Base-by-base conservation (phyloP, 2,797 vertebrate species). In the Pseudocheirus occidentalis region DNA sequence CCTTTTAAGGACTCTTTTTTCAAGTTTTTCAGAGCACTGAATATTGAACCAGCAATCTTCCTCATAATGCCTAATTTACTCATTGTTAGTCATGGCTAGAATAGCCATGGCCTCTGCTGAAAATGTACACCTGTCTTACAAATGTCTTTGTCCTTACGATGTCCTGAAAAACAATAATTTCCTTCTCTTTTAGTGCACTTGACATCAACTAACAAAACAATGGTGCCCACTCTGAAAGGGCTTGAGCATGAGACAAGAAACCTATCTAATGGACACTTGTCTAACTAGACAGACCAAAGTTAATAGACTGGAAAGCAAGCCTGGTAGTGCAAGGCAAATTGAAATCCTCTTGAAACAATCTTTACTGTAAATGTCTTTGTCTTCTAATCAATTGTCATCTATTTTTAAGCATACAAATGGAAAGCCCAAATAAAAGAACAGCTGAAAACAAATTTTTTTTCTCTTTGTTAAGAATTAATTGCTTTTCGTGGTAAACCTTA, bases 301-400 rank as follows among this genome's bases (percentile, higher is more conserved):
- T 95, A n/a, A 92, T 90, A 95, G 95, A 94, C 81, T 3, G 95
- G 94, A 95, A 81, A 96, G 50, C 29, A 95, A 97, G 91, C 55
- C 50, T 92, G 62, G 89, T 52, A 54, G 34, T 96, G 94, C 59
- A 56, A 93, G 73, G 66, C 90, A 95, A 95, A 94, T 53, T 95
- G 91, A 96, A 97, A 95, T 95, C 94, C 92, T 95, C 58, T 73
- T 91, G 90, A 57, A 94, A 93, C 91, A 96, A 94, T 0, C 90
- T 91, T 94, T 97, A 81, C n/a, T 90, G 95, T 59, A 46, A 94
- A 95, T 27, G 16, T 91, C 66, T 94, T 94, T 96, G 92, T 92
- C 92, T 91, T 96, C 97, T 94, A 96, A 93, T 93, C 62, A 90
- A n/a, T n/a, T 92, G 91, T 73, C 55, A 40, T 90, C 93, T 94